These are phyloP conservation scores for Heterohyrax brucei DNA, from an alignment of 2,797 vertebrate genomes.

Conservation along the genomic window DNA sequence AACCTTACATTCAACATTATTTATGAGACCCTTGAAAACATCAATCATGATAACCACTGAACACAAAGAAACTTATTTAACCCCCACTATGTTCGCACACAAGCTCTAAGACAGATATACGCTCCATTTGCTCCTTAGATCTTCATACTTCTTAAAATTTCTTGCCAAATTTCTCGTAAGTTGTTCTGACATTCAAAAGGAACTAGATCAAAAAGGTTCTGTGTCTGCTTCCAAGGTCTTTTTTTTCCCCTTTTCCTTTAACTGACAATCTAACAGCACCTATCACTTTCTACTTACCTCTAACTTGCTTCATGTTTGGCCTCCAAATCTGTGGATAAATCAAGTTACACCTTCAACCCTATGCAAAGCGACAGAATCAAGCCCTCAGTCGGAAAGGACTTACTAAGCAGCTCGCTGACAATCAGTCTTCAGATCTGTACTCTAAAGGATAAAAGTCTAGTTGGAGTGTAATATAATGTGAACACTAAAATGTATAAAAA, in stretches of 20 bases:
- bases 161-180: slow-evolving; percentile 68
- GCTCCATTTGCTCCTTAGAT: slow-evolving; percentile 70
- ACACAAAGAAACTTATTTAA: slow-evolving; percentile 48
- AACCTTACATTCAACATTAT: slow-evolving; percentile 5
- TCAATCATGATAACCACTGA: slow-evolving; percentile 32
- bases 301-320: slow-evolving; percentile 43
- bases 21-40: neutral
- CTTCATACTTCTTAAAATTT: slow-evolving; percentile 70
- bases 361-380: slow-evolving; percentile 26
- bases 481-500: neutral
- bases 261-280: slow-evolving; percentile 66
- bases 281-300: slow-evolving; percentile 53
- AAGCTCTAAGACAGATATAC: slow-evolving; percentile 32
- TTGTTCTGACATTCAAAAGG: slow-evolving; percentile 80
- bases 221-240: slow-evolving; percentile 65
- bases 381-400: neutral
- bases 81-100: neutral
- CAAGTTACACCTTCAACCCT: slow-evolving; percentile 48
- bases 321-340: slow-evolving; percentile 46
- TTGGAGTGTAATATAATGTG: neutral
- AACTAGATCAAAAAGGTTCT: slow-evolving; percentile 72
- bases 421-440: neutral
- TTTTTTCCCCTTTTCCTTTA: slow-evolving; percentile 56
- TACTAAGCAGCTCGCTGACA: neutral
- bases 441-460: neutral